Percentiles rank a stretch among this genome's conserved stretches.
These are phyloP conservation scores for Paguma larvata DNA, from an alignment of 2,797 vertebrate species.

Conservation along the genomic window DNA sequence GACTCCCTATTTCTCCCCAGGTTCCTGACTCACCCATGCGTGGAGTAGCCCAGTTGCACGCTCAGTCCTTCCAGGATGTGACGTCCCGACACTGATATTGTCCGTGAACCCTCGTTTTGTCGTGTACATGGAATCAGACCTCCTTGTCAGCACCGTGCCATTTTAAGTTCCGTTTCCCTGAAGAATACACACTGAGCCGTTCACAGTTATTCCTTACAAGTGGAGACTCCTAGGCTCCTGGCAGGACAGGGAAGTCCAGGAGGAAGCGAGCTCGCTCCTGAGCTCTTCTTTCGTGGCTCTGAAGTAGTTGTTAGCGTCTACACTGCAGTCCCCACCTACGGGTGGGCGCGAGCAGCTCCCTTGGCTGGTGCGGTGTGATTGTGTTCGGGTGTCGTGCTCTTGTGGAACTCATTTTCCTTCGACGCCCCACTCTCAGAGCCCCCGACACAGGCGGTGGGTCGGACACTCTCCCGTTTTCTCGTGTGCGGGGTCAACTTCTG, in stretches of 20 bases:
- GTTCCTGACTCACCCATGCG: not conserved
- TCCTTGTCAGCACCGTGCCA: not conserved
- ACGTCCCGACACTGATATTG: rapidly evolving
- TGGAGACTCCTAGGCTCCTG: not conserved
- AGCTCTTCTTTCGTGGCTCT: conserved; percentile 27
- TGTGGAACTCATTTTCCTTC: not conserved
- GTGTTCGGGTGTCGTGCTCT: not conserved
- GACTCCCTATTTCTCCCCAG: not conserved
- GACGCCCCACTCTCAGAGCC: rapidly evolving
- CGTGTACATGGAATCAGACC: not conserved
- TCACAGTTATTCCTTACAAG: not conserved
- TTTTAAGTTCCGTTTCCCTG: not conserved
- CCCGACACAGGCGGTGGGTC: not conserved
- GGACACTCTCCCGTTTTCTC: rapidly evolving
- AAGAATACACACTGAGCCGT: not conserved
- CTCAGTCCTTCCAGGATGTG: not conserved
- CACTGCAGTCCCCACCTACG: not conserved
- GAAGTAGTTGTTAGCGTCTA: not conserved
- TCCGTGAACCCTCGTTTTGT: not conserved
- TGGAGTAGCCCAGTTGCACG: rapidly evolving
- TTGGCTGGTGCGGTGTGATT: not conserved
- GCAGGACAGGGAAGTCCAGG: not conserved
- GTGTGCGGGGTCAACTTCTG: not conserved
- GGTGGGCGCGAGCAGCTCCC: not conserved
- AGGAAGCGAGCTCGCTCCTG: not conserved